Conservation (phyloP, 2,113 vertebrate genomes). For the Aythya baeri region DNA sequence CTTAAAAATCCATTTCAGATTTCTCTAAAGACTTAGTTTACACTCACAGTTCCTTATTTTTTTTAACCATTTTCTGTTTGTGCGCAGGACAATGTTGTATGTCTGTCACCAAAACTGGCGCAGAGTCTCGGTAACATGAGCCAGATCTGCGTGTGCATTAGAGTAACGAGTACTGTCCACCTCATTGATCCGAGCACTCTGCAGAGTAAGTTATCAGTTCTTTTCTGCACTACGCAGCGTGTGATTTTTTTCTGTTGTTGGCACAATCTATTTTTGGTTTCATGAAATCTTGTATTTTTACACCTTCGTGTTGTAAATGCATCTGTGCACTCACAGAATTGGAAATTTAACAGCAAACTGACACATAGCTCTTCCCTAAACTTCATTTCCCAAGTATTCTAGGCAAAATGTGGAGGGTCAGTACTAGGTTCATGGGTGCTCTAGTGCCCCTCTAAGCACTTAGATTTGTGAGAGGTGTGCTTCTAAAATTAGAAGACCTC, state of each 20-base stretch:
- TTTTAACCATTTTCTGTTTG: constrained; percentile 5
- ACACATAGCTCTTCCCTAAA: not conserved
- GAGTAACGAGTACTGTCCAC: constrained; percentile 92
- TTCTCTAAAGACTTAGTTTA: too few relatives aligned
- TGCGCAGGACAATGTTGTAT: constrained; percentile 93
- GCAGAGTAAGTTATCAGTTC: constrained; percentile 83
- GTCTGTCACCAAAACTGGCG: constrained; percentile 91
- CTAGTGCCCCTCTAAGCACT: not conserved
- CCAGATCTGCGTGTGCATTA: constrained; percentile 93
- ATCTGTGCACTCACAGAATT: not conserved
- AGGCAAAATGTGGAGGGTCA: not conserved
- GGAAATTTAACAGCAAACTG: rapidly evolving
- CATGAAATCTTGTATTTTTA: not conserved
- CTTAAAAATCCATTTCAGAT: too few relatives aligned
- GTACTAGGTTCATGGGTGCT: not conserved
- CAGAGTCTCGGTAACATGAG: constrained; percentile 96
- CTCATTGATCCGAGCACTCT: constrained; percentile 93
- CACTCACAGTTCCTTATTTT: too few relatives aligned
- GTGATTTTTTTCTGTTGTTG: not conserved
- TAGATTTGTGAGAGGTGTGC: not conserved
- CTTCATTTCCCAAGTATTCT: rapidly evolving
- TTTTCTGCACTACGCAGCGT: not conserved
- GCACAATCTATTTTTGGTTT: not conserved
- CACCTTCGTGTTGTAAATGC: not conserved
- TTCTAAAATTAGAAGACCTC: not conserved